Evolutionary conservation across 2,113 vertebrate species (phyloP).

Genomic region (Silurus asotus): DNA sequence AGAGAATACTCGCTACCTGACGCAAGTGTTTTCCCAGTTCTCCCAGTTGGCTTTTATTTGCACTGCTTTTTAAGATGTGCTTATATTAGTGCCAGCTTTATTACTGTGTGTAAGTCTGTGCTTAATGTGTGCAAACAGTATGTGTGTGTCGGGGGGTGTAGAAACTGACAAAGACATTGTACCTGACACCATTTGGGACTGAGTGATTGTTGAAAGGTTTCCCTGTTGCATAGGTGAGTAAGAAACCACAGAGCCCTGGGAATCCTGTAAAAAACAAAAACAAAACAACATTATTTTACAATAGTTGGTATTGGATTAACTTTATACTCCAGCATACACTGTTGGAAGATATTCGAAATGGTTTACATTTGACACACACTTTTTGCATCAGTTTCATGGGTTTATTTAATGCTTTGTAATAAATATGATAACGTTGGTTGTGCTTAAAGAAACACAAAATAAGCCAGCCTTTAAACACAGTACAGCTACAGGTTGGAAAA

Average conservation of each 20-base stretch:
- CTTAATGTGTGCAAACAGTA: not conserved
- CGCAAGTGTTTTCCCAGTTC: not conserved
- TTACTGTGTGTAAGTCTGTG: not conserved
- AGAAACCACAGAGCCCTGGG: conserved; percentile 88
- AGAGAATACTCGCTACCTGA: not conserved
- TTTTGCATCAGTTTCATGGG: not conserved
- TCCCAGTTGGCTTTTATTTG: not conserved
- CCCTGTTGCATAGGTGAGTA: conserved; percentile 92
- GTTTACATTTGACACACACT: not conserved
- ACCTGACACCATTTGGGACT: conserved; percentile 83
- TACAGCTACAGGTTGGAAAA: not conserved
- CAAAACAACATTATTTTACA: too few relatives aligned
- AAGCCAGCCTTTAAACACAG: not conserved
- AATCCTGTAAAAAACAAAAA: conserved; percentile 68
- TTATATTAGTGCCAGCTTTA: not conserved
- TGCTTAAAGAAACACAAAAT: not conserved
- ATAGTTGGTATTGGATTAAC: not conserved
- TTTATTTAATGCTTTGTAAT: not conserved
- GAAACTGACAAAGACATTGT: conserved; percentile 37
- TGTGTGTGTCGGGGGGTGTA: not conserved
- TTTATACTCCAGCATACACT: not conserved
- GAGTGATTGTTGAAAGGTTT: conserved; percentile 87
- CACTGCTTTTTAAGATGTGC: not conserved
- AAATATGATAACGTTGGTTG: not conserved
- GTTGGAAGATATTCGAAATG: not conserved